Conservation (phyloP, 2,113 vertebrate species). For the western clawed frog (Xenopus tropicalis) region DNA sequence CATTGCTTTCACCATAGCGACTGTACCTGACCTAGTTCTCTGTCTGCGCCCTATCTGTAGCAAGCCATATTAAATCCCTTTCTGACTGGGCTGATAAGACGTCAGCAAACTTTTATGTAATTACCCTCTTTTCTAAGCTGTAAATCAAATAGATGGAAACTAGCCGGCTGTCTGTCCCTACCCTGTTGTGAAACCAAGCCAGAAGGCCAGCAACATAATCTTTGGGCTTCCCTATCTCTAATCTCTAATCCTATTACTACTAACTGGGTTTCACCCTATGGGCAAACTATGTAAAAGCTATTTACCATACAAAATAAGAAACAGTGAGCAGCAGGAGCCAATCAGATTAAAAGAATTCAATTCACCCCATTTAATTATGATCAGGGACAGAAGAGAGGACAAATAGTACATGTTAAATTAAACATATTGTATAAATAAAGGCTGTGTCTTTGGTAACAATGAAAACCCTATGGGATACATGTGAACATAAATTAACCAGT, state of each 20-base stretch:
- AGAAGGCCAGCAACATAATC: neutral
- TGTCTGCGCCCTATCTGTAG: too few species aligned
- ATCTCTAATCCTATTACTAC: slow-evolving; percentile 1
- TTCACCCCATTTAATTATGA: too few species aligned
- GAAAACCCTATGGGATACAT: too few species aligned
- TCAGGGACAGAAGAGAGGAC: too few species aligned
- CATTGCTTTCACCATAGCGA: too few species aligned
- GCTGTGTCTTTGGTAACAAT: too few species aligned
- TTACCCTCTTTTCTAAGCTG: neutral
- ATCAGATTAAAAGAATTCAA: too few species aligned
- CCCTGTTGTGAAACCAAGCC: neutral
- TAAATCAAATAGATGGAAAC: neutral
- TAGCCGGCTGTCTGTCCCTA: neutral
- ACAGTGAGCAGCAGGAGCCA: too few species aligned
- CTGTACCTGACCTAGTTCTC: too few species aligned
- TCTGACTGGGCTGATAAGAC: neutral
- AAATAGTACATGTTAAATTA: too few species aligned
- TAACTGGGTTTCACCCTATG: neutral
- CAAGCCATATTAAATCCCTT: neutral
- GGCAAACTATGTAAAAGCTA: neutral
- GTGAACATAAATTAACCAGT: too few species aligned
- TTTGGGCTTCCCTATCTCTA: neutral
- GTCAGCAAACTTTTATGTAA: neutral
- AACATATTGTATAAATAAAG: too few species aligned
- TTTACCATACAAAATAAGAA: neutral